Evolutionary conservation across 2,888 invertebrate species (phyloP), one percentile per base, ranked within the genome.

Genomic region (Notocelia uddmanniana): DNA sequence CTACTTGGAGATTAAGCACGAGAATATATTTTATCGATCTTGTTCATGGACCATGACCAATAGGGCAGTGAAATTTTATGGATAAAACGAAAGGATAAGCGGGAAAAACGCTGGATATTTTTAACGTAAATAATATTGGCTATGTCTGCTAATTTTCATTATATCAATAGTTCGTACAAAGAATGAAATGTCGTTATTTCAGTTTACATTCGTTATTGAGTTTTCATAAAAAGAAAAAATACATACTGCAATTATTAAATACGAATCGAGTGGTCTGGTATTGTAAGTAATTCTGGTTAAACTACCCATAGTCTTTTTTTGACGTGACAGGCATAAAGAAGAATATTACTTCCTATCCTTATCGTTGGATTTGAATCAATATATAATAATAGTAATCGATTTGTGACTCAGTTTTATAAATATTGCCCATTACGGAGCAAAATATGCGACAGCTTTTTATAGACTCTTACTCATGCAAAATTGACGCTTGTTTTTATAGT

Each of bases 1-100:
- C 64, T 52, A 71, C 59, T 59, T 31, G 66, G 31, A 64, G 70
- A 71, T 71, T 71, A 71, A 52, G 52, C 59, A 45, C 52, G 54
- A 59, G 54, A 52, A 60, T 60, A 31, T 66, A 45, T 54, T 69
- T 31, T 70, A 60, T 71, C 54, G 59, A 67, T 67, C 66, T 70
- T 8, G 18, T 63, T 57, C 50, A 52, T 64, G 63, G 66, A 60
- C 18, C n/a, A n/a, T 45, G 45, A 31, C 45, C 23, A 11, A 45
- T 59, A 54, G 66, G 54, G 59, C 11, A 54, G 66, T 37, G 18
- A n/a, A 45, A 2, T 15, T 31, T 59, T 59, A 66, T 66, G 59
- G 66, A 71, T 54, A 54, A 54, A 45, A 50, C 19, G 10, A 37
- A 62, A n/a, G 41, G 5, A 5, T 41, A 41, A 41, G 15, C 41